Conservation (phyloP, 1,140 invertebrate species). For the Drosophila subobscura region DNA sequence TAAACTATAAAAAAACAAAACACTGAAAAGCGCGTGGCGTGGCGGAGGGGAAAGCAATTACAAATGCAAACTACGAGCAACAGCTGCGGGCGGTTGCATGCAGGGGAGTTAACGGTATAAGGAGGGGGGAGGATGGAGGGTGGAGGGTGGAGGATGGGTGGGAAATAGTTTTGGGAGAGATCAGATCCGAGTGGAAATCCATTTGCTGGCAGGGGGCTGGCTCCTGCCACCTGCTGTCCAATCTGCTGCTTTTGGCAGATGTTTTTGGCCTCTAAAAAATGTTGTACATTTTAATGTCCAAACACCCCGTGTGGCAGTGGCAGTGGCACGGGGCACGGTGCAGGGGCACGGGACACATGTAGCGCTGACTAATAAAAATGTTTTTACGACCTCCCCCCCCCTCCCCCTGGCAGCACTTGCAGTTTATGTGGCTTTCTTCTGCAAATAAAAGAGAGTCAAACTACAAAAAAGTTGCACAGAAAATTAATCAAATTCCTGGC, state of each 20-base stretch:
- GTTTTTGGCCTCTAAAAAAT: slow-evolving; percentile 16
- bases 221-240: slow-evolving; percentile 24
- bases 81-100: slow-evolving; percentile 47
- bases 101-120: too few relatives aligned
- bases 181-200: slow-evolving; percentile 5
- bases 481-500: slow-evolving; percentile 38
- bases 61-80: slow-evolving; percentile 75
- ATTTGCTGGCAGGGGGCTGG: background rate
- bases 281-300: slow-evolving; percentile 32
- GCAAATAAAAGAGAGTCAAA: slow-evolving; percentile 25
- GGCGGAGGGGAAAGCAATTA: slow-evolving; percentile 68
- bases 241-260: slow-evolving; percentile 21
- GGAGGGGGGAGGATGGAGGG: background rate
- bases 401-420: slow-evolving; percentile 43
- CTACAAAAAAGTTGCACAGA: background rate
- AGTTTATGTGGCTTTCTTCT: slow-evolving; percentile 45
- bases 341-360: too few relatives aligned
- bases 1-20: slow-evolving; percentile 56
- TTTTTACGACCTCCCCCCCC: slow-evolving; percentile 66
- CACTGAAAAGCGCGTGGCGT: slow-evolving; percentile 18
- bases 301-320: too few relatives aligned
- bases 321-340: too few relatives aligned
- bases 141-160: background rate
- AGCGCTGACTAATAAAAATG: slow-evolving; percentile 68
- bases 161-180: slow-evolving; percentile 16